These are phyloP conservation scores for Procavia capensis DNA, from an alignment of 2,113 vertebrate species.

Conservation along the genomic window DNA sequence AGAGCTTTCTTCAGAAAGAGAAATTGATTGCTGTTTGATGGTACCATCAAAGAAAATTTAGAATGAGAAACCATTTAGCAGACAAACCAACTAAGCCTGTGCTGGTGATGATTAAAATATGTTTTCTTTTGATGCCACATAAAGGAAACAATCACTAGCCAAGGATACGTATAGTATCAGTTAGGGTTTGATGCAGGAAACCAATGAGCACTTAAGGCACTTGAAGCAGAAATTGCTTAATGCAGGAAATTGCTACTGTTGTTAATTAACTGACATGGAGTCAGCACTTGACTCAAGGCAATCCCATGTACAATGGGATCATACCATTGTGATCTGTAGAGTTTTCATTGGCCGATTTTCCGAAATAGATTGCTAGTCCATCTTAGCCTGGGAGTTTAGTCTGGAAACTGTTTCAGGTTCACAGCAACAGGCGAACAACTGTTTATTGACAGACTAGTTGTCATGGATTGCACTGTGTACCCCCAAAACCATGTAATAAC, in stretches of 20 bases:
- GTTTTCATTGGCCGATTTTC: neutral
- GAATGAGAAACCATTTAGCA: neutral
- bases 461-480: too few species aligned
- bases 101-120: neutral
- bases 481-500: too few species aligned
- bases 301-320: neutral
- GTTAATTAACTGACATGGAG: neutral
- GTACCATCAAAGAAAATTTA: neutral
- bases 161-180: neutral
- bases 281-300: neutral
- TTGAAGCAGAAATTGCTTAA: neutral
- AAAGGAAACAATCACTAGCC: neutral
- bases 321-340: neutral
- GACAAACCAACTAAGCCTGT: neutral
- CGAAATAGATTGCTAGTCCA: neutral
- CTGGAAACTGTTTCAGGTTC: neutral
- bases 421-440: neutral
- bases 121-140: neutral
- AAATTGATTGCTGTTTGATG: too few species aligned
- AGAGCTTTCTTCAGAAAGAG: too few species aligned
- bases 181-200: neutral
- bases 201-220: neutral
- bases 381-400: neutral
- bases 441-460: too few species aligned
- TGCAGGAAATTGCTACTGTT: neutral